Evolutionary conservation across 2,797 vertebrate genomes (phyloP).

Genomic region (Amphiprion clarkii): DNA sequence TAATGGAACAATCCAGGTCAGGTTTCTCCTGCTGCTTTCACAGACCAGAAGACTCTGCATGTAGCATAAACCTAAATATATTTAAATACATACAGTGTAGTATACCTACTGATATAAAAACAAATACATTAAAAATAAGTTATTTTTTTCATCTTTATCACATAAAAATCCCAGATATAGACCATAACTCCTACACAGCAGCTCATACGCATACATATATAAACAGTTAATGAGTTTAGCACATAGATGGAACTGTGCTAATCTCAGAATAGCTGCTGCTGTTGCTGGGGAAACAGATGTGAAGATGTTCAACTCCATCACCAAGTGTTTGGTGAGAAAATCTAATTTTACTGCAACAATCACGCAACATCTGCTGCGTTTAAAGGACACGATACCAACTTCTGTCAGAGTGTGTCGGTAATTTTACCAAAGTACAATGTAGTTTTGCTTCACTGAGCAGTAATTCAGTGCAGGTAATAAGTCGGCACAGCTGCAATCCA

Average conservation of each 20-base stretch:
- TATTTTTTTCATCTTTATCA: neutral
- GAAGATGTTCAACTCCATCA: conserved; percentile 12
- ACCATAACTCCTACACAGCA: neutral
- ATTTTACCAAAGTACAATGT: too few species aligned
- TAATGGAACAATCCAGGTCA: conserved; percentile 83
- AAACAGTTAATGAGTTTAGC: conserved; percentile 1
- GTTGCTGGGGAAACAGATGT: conserved; percentile 52
- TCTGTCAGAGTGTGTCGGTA: too few species aligned
- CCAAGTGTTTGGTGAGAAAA: neutral
- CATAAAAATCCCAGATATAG: neutral
- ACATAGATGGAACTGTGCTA: neutral
- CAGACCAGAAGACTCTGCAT: conserved; percentile 35
- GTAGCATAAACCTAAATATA: conserved; percentile 30
- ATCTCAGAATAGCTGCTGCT: conserved; percentile 47
- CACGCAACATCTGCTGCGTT: neutral
- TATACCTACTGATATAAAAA: neutral
- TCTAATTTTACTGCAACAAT: neutral
- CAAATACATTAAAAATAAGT: neutral
- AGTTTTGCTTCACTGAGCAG: neutral
- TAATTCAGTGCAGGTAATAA: neutral
- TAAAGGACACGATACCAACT: neutral
- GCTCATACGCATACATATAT: neutral
- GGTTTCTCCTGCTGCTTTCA: conserved; percentile 66
- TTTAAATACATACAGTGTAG: neutral
- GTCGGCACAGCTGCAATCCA: neutral